Evolutionary conservation across 2,113 vertebrate genomes (phyloP), one percentile per base, ranked within the genome.

Genomic region (Lepisosteus oculatus): DNA sequence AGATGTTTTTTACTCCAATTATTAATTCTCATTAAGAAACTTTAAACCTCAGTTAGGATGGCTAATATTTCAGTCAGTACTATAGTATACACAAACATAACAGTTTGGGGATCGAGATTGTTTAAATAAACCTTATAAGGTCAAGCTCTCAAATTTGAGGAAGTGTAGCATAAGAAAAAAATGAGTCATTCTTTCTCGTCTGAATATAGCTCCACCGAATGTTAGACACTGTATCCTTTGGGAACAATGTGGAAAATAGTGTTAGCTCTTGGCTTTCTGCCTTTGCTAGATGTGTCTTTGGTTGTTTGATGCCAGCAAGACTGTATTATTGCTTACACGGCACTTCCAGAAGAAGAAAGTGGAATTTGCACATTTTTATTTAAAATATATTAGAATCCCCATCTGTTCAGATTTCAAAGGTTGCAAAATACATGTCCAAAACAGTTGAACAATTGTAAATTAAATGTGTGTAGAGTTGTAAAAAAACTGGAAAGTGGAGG

Each of bases 111-210:
- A 70, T 61, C 13, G 67, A 67, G 15, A 54, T 29, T 61, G 54
- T 54, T 51, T 61, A n/a, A 66, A 42, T 56, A 57, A 45, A 68
- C 75, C 78, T 77, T 77, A 79, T 74, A 79, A 75, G 75, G 75
- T 74, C 67, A 76, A 67, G 57, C 63, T 14, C 17, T 66, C 17
- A 70, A 63, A 75, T 13, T 29, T 70, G 55, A 70, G 67, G 73
- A 75, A 70, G 73, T 67, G 47, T 57, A 47, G 67, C 55, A 69
- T 61, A 67, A 73, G 77, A 62, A 70, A 78, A 72, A 61, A 12
- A 17, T 78, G 73, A 78, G 55, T 78, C 67, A 75, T 64, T 69
- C 61, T 67, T 68, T 74, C 14, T 69, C 3, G 56, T 75, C 42
- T 70, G n/a, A 65, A 55, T 51, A 3, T 29, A 55, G 44, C 17